These are phyloP conservation scores for Dryobotodes eremita DNA, from an alignment of 2,888 invertebrate genomes.

Conservation along the genomic window DNA sequence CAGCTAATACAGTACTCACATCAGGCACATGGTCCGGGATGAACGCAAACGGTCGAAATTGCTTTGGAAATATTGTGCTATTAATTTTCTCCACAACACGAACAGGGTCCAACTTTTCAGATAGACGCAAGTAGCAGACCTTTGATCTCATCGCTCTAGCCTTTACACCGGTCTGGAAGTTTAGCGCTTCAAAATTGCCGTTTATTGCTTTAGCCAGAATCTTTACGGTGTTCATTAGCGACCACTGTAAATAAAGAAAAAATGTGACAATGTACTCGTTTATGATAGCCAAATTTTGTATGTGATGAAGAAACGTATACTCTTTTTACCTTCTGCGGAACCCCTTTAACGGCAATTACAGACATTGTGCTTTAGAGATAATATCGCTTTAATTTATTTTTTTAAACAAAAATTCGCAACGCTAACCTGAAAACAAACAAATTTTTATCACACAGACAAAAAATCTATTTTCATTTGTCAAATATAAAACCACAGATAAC, in stretches of 20 bases:
- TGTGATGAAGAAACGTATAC: not conserved
- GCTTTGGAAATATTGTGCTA: conserved; percentile 31
- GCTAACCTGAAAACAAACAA: conserved; percentile 30
- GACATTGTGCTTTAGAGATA: conserved; percentile 65
- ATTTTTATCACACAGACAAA: not conserved
- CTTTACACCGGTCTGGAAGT: conserved; percentile 57
- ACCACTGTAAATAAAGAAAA: conserved; percentile 69
- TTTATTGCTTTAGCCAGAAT: conserved; percentile 66
- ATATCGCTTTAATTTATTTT: not conserved
- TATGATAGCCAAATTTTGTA: not conserved
- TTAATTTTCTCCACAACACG: conserved; percentile 70
- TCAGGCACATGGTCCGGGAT: conserved; percentile 75
- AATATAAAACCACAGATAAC: not conserved
- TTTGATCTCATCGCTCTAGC: conserved; percentile 39
- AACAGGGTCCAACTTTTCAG: conserved; percentile 74
- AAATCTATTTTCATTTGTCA: not conserved
- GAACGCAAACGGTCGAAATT: conserved; percentile 64
- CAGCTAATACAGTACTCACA: conserved; percentile 71
- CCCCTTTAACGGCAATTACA: conserved; percentile 68
- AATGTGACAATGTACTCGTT: not conserved
- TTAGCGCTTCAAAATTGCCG: conserved; percentile 75
- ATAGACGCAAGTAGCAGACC: conserved; percentile 75
- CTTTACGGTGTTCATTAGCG: conserved; percentile 60
- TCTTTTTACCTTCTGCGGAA: conserved; percentile 62
- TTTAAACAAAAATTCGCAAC: not conserved